Base-by-base conservation (phyloP, 2,888 invertebrate genomes). In the Spatulosminthurus flaviceps region DNA sequence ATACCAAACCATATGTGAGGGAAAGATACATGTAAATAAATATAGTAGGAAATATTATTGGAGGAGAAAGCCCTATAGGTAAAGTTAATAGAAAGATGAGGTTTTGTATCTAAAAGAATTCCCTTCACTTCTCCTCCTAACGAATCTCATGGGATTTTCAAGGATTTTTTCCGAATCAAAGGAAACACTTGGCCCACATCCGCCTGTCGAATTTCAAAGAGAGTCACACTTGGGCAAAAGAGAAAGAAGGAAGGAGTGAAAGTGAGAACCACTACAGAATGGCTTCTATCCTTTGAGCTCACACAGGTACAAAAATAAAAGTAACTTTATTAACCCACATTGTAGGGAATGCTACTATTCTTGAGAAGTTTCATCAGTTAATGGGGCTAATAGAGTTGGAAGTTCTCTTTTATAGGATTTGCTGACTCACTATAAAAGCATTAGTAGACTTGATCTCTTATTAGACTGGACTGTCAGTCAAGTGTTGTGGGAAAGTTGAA, bases 141-240 rank as follows among this genome's bases (percentile, higher is more conserved):
- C 67, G 67, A 77, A 77, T 77, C 77, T 69, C 24, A 64, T 28
- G 19, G 75, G 75, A 75, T 75, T 75, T 61, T 2, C 21, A n/a
- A n/a, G 19, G 26, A 22, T 34, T 41, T 75, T 28, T 22, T 26
- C 61, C 41, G 60, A 64, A 75, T 75, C 77, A 69, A 69, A 69
- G 29, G 67, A 69, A 24, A 69, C 42, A 41, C n/a, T 21, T 77
- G 77, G n/a, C 77, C 77, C 64, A 77, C 67, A 60, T 73, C 43
- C 28, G n/a, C 69, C 28, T 7, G 22, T 21, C 69, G 22, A 69
- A 5, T 69, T 28, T n/a, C 69, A 28, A 69, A 19, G 28, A 28
- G 34, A 5, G 4, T 5, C 34, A 60, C 21, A 60, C 64, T 22
- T 64, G 64, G 13, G 13, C 21, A 64, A 60, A 19, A 60, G 60